Percentiles rank a stretch among this genome's conserved stretches.
Evolutionary conservation across 1,140 invertebrate genomes (phyloP).

Genomic region (Cyrtorhinus lividipennis): DNA sequence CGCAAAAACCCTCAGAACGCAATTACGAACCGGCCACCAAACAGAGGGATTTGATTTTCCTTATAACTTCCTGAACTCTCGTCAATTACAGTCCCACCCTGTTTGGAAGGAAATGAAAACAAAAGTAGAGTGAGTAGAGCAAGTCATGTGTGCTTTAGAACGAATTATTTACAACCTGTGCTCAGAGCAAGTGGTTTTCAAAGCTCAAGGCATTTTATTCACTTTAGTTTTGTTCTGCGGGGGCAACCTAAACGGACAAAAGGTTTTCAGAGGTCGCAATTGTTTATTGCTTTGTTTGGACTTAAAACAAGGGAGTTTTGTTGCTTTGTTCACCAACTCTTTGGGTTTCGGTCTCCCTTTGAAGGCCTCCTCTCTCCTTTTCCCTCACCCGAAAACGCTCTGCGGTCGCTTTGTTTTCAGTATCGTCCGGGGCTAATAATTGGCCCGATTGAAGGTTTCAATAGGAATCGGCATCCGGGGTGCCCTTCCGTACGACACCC

Average conservation of each 20-base stretch:
- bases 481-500: too few relatives aligned
- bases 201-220: slow-evolving; percentile 3
- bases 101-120: slow-evolving; percentile 6
- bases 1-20: too few relatives aligned
- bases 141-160: neutral
- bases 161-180: neutral
- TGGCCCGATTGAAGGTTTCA: too few relatives aligned
- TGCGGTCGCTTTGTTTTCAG: neutral
- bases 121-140: neutral
- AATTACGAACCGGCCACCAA: too few relatives aligned
- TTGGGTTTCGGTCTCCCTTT: neutral
- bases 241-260: neutral
- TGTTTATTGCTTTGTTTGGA: slow-evolving; percentile 11
- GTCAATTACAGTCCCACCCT: neutral
- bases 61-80: neutral
- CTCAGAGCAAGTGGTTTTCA: neutral
- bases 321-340: slow-evolving; percentile 8
- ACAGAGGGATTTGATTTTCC: neutral
- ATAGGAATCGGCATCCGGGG: too few relatives aligned
- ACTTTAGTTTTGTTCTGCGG: neutral
- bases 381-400: neutral
- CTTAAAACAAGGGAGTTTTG: slow-evolving; percentile 1
- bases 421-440: too few relatives aligned
- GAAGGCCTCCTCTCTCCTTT: neutral
- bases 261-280: neutral